These are phyloP conservation scores for Dunckerocampus dactyliophorus DNA, from an alignment of 2,113 vertebrate species.

Conservation along the genomic window DNA sequence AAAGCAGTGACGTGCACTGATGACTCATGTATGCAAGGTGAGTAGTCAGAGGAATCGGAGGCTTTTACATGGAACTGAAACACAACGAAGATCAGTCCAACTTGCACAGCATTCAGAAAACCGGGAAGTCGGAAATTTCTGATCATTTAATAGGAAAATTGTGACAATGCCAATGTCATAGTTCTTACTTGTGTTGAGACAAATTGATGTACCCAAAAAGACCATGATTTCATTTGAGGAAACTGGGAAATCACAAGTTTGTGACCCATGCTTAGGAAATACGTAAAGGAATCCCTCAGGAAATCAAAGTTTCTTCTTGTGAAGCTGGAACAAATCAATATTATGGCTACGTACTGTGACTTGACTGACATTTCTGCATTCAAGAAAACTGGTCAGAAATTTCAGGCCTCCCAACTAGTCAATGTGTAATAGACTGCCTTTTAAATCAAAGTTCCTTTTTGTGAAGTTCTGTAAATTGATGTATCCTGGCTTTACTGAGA, in stretches of 20 bases:
- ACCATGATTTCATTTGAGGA: background rate
- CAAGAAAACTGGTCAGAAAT: background rate
- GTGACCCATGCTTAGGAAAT: background rate
- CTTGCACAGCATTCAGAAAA: conserved; percentile 32
- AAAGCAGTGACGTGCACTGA: conserved; percentile 45
- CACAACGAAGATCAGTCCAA: conserved; percentile 19
- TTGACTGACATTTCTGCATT: background rate
- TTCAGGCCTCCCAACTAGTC: no score
- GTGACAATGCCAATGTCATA: no score
- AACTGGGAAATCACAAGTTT: background rate
- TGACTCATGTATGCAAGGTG: conserved; percentile 51
- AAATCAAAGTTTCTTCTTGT: background rate
- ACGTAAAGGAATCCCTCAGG: background rate
- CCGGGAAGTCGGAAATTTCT: background rate
- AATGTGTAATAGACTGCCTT: background rate
- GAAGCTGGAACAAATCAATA: background rate
- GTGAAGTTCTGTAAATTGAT: background rate
- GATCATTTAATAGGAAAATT: no score
- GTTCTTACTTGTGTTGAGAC: no score
- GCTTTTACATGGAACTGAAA: conserved; percentile 22
- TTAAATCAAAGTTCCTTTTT: background rate
- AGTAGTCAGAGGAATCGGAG: conserved; percentile 9
- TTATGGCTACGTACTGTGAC: no score
- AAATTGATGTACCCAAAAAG: no score
- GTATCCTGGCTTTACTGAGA: no score